Percentiles rank a stretch among this genome's conserved stretches.
Evolutionary conservation across 2,888 invertebrate species (phyloP).

Genomic region (Orthosia cruda): DNA sequence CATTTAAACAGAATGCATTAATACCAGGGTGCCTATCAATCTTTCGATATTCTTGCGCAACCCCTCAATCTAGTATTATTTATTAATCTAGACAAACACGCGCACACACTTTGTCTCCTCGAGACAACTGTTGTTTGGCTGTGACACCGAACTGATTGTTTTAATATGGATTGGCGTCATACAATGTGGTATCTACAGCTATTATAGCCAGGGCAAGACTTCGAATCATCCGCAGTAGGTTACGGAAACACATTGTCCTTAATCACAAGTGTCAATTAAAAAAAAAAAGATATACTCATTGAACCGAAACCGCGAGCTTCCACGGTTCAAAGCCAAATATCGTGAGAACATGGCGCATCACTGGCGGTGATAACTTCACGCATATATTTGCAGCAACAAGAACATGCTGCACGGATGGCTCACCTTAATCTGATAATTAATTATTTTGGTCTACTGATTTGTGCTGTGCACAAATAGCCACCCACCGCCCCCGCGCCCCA

Average conservation of each 20-base stretch:
- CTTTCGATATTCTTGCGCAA: slow-evolving; percentile 81
- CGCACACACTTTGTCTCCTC: slow-evolving; percentile 73
- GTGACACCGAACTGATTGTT: slow-evolving; percentile 69
- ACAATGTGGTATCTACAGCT: slow-evolving; percentile 41
- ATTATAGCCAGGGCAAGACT: slow-evolving; percentile 67
- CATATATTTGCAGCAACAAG: slow-evolving; percentile 82
- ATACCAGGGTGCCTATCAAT: slow-evolving; percentile 84
- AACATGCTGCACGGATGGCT: slow-evolving; percentile 86
- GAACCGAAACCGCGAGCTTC: slow-evolving; percentile 64
- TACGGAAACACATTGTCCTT: slow-evolving; percentile 57
- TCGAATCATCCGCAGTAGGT: slow-evolving; percentile 50
- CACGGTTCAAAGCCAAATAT: slow-evolving; percentile 72
- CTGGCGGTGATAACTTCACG: slow-evolving; percentile 77
- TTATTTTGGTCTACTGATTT: slow-evolving; percentile 91
- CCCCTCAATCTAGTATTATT: slow-evolving; percentile 81
- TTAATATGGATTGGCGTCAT: slow-evolving; percentile 66
- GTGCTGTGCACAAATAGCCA: slow-evolving; percentile 90
- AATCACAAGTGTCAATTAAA: slow-evolving; percentile 62
- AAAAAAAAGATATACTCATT: slow-evolving; percentile 53
- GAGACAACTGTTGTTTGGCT: slow-evolving; percentile 73
- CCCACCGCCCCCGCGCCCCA: slow-evolving; percentile 81
- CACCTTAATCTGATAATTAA: slow-evolving; percentile 92
- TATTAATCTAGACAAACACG: slow-evolving; percentile 78
- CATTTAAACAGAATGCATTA: slow-evolving; percentile 80
- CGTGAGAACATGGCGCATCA: slow-evolving; percentile 73